phyloP scores from a whole-genome alignment of 35 echinoderm and acorn worm species.

The Acanthaster planci region DNA sequence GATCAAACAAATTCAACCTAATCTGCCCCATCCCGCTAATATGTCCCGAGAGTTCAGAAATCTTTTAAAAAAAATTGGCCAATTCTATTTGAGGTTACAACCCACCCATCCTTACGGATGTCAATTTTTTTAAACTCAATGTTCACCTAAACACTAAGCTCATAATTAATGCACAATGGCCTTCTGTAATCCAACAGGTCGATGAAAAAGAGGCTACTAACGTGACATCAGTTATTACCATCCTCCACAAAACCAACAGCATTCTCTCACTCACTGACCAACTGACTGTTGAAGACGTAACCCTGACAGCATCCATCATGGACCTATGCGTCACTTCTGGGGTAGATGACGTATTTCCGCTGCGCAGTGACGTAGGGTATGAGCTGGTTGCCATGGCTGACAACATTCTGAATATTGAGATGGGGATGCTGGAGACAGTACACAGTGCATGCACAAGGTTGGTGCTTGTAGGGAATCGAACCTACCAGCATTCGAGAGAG shows the following conservation, averaged over 20 bases:
- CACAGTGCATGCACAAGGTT: constrained; percentile 73
- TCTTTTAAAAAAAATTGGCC: too few relatives aligned
- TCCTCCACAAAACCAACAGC: constrained; percentile 47
- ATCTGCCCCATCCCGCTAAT: too few relatives aligned
- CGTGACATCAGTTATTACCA: constrained; percentile 40
- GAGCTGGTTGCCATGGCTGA: constrained; percentile 65
- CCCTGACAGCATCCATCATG: constrained; percentile 47
- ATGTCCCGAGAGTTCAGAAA: too few relatives aligned
- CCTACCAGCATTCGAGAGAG: background rate
- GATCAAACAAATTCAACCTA: too few relatives aligned
- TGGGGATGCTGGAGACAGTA: constrained; percentile 33
- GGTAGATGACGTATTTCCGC: constrained; percentile 37
- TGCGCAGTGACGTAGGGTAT: constrained; percentile 48
- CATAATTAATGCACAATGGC: too few relatives aligned
- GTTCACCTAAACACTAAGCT: too few relatives aligned
- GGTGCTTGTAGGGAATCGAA: background rate
- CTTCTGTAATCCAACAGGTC: background rate
- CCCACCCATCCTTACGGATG: too few relatives aligned
- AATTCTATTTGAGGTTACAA: too few relatives aligned
- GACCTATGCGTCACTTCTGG: constrained; percentile 61
- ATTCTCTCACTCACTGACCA: constrained; percentile 37
- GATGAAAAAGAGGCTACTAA: constrained; percentile 46
- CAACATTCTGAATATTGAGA: constrained; percentile 62
- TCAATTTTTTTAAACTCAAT: too few relatives aligned
- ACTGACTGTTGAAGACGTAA: constrained; percentile 58